Evolutionary conservation across 2,797 vertebrate species (phyloP).

Genomic region (Sylvia borin): DNA sequence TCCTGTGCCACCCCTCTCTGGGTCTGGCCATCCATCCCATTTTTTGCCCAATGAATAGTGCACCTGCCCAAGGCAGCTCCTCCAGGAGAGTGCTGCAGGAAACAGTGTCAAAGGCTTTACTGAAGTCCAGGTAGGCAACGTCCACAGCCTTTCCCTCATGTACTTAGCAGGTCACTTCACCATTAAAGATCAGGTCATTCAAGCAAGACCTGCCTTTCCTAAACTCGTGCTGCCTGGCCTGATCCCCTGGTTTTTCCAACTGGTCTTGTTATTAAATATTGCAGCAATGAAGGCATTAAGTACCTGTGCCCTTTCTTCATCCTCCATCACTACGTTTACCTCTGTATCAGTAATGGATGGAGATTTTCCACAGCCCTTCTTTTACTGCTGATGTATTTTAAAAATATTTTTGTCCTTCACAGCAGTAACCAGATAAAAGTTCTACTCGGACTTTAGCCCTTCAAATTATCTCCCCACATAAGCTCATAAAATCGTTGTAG

Average conservation of each 20-base stretch:
- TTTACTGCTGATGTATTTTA: neutral
- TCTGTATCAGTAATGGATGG: neutral
- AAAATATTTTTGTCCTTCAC: neutral
- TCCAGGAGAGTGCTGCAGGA: neutral
- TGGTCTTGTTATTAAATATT: neutral
- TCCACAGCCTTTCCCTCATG: neutral
- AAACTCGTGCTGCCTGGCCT: neutral
- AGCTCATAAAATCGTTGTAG: neutral
- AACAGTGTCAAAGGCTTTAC: neutral
- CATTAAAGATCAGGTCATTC: neutral
- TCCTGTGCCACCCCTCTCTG: neutral
- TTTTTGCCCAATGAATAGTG: neutral
- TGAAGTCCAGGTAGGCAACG: neutral
- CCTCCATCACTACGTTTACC: neutral
- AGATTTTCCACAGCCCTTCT: neutral
- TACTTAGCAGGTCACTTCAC: neutral
- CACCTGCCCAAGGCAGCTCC: neutral
- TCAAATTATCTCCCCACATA: neutral
- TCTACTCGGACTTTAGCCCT: neutral
- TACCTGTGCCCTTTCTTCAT: neutral
- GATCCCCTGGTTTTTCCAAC: neutral
- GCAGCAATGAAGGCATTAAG: neutral
- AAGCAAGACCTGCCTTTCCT: neutral
- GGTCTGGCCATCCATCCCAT: neutral
- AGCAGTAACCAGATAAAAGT: neutral